These are phyloP conservation scores for Manis pentadactyla DNA, from an alignment of 2,797 vertebrate genomes.

Conservation along the genomic window DNA sequence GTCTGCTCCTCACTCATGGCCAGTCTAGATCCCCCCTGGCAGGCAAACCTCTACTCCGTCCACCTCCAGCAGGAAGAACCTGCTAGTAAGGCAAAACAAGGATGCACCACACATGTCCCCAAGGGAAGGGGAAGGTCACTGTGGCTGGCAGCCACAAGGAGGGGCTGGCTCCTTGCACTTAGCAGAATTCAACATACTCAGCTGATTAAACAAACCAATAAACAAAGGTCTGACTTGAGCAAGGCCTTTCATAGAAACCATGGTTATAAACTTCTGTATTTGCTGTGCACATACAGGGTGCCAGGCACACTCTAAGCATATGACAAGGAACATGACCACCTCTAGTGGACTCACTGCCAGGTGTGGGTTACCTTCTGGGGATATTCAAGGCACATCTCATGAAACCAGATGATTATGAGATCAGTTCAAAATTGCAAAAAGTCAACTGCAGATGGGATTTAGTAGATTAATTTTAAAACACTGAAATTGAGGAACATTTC, in stretches of 20 bases:
- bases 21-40: neutral
- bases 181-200: neutral
- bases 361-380: neutral
- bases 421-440: neutral
- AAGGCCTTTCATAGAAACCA: neutral
- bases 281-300: neutral
- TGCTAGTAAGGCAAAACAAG: neutral
- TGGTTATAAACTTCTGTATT: neutral
- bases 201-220: neutral
- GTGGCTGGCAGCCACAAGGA: neutral
- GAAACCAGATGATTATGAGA: neutral
- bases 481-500: neutral
- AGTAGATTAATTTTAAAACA: neutral
- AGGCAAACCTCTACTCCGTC: neutral
- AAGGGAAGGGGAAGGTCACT: neutral
- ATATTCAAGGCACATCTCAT: neutral
- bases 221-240: neutral
- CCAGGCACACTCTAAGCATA: neutral
- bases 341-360: neutral
- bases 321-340: neutral
- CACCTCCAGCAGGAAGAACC: neutral
- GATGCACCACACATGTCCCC: neutral
- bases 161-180: neutral
- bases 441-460: neutral
- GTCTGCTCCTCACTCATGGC: neutral